Percentiles rank a stretch among this genome's conserved stretches.
These are phyloP conservation scores for Suncus etruscus DNA, from an alignment of 2,113 vertebrate species.

Conservation along the genomic window DNA sequence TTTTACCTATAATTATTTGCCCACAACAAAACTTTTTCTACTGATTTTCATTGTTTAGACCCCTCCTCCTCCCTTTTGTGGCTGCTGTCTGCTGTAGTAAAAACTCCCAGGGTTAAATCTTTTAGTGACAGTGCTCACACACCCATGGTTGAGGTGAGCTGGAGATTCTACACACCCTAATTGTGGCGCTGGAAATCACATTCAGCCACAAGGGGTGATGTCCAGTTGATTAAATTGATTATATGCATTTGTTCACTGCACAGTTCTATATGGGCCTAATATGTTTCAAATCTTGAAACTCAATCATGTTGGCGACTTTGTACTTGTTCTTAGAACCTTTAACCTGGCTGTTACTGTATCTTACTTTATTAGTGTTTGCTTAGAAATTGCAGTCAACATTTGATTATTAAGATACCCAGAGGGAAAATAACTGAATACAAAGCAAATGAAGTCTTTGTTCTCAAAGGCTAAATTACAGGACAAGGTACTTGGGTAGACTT, in stretches of 20 bases:
- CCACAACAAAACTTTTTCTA: not conserved
- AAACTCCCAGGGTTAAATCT: too few relatives aligned
- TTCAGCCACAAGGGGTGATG: too few relatives aligned
- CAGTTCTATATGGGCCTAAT: not conserved
- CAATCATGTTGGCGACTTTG: not conserved
- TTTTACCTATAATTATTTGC: conserved; percentile 9
- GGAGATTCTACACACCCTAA: too few relatives aligned
- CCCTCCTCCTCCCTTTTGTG: too few relatives aligned
- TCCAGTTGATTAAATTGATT: not conserved
- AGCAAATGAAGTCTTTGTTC: conserved; percentile 44
- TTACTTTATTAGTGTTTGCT: not conserved
- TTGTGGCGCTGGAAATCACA: too few relatives aligned
- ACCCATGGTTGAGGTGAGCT: too few relatives aligned
- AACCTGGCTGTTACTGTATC: not conserved
- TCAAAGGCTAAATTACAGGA: conserved; percentile 17
- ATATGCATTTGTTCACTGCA: not conserved
- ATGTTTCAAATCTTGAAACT: conserved; percentile 46
- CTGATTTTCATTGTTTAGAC: not conserved
- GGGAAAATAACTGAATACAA: not conserved
- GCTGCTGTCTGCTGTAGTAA: too few relatives aligned
- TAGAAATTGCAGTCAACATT: not conserved
- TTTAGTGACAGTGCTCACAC: too few relatives aligned
- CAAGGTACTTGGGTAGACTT: not conserved
- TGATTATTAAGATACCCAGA: conserved; percentile 8
- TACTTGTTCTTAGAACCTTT: not conserved